Evolutionary conservation across 2,113 vertebrate genomes (phyloP), one percentile per base, ranked within the genome.

Genomic region (Artemisiospiza belli): DNA sequence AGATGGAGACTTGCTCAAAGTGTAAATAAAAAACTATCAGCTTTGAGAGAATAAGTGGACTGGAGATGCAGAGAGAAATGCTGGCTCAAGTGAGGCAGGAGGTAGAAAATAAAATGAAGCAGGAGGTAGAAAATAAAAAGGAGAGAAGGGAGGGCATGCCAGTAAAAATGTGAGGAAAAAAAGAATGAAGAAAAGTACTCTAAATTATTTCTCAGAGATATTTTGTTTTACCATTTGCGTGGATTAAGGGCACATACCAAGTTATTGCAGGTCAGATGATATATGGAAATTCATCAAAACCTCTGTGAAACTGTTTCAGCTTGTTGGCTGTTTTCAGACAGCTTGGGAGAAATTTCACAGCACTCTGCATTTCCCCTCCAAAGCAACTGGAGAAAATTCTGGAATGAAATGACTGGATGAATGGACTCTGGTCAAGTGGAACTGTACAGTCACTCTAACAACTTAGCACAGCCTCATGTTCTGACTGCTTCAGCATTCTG

Each of bases 11-110:
- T 37, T 47, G 19, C 47, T 64, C 33, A 52, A 72, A 88, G 59
- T 12, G 3, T 35, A 18, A 44, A 63, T 21, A 10, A 52, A 66
- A 33, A 43, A 2, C 0, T 2, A 12, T 12, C 37, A 2, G 3
- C 7, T 93, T 67, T 69, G 58, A 80, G 44, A 57, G 1, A 15
- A 19, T 17, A 61, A 15, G n/a, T 12, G 22, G 28, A 25, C 10
- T 49, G 12, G 37, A 67, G 10, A 46, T n/a, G 18, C 27, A 43
- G 15, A 23, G 62, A 61, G 33, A 87, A 78, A 93, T 17, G 1
- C 41, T 41, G 41, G 41, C 13, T 41, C 41, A 41, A 41, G 41
- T 41, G 41, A 41, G 41, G 41, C 33, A 47, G 18, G 5, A 55
- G 1, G 11, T 2, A 82, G 39, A 39, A 39, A 39, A 39, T 39